Base-by-base conservation (phyloP, 2,797 vertebrate genomes). In the Acanthis flammea region DNA sequence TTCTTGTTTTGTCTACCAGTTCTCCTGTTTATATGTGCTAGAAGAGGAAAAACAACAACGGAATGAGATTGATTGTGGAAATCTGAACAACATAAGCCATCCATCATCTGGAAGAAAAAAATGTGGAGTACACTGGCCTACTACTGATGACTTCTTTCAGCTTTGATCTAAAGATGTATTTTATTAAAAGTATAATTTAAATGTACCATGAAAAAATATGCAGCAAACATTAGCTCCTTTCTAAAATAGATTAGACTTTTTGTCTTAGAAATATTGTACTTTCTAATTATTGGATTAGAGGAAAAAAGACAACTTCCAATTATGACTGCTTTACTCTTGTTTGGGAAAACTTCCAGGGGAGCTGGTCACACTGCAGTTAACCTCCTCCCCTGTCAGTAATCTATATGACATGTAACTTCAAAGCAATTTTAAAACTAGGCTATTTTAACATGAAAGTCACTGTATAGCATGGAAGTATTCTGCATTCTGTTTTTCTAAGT, bases 101-200 rank as follows among this genome's bases (percentile, higher is more conserved):
- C 95, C 92, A 93, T 96, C 97, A 97, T 95, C 94, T 94, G 84
- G 95, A 97, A 92, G 87, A 71, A 70, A 92, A 93, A 93, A 96
- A 94, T 94, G 85, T 96, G 97, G 97, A 97, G 96, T 96, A 97
- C 96, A 97, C 97, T 98, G 97, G 97, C 97, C 98, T 98, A 98
- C 98, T 98, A 98, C 98, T 98, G 98, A 98, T 98, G 95, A 97
- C 97, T 98, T 97, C 97, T 97, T 97, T 97, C 97, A 98, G 94
- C 97, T 98, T 98, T 98, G 97, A 97, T 96, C 97, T 98, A 98
- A 98, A 98, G 97, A 98, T 98, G 97, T 98, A 98, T 98, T 98
- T 98, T 98, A 98, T 98, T 98, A 98, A 98, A 98, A 97, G 94
- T 96, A 96, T 98, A 98, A 98, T 98, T 98, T 98, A 98, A 98